These are phyloP conservation scores for Coregonus clupeaformis DNA, from an alignment of 2,113 vertebrate species.

Conservation along the genomic window DNA sequence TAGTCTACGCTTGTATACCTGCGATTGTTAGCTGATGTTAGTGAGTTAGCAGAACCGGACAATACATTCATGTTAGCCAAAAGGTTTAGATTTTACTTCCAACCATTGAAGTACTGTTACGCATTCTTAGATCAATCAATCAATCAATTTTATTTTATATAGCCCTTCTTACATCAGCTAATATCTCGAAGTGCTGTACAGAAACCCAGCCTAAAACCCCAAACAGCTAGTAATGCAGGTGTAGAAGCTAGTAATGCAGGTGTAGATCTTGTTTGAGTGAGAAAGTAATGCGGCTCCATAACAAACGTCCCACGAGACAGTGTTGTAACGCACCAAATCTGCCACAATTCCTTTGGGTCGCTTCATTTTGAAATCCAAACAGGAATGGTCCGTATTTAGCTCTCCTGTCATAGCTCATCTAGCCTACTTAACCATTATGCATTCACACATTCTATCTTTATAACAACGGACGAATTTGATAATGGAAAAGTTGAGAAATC, in stretches of 20 bases:
- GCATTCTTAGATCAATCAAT: slow-evolving; percentile 30
- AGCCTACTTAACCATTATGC: background rate
- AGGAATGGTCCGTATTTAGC: background rate
- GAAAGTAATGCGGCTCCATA: background rate
- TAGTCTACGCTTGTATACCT: too few species aligned
- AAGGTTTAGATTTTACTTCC: background rate
- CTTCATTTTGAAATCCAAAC: too few species aligned
- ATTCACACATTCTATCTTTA: too few species aligned
- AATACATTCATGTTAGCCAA: background rate
- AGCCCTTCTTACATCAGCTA: too few species aligned
- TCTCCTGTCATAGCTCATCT: too few species aligned
- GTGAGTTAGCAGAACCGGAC: background rate
- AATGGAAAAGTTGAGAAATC: too few species aligned
- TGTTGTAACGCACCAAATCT: slow-evolving; percentile 17
- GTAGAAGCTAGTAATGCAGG: too few species aligned
- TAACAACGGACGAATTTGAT: too few species aligned
- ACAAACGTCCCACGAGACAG: background rate
- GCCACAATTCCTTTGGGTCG: slow-evolving; percentile 5
- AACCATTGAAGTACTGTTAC: slow-evolving; percentile 27
- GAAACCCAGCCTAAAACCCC: too few species aligned
- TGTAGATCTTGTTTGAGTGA: background rate
- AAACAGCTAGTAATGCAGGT: too few species aligned
- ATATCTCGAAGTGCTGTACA: too few species aligned
- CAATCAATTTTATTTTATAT: too few species aligned
- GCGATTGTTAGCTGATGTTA: background rate